Percentiles rank a stretch among this genome's conserved stretches.
Evolutionary conservation across 2,888 invertebrate genomes (phyloP).

Genomic region (Myopa tessellatipennis): DNA sequence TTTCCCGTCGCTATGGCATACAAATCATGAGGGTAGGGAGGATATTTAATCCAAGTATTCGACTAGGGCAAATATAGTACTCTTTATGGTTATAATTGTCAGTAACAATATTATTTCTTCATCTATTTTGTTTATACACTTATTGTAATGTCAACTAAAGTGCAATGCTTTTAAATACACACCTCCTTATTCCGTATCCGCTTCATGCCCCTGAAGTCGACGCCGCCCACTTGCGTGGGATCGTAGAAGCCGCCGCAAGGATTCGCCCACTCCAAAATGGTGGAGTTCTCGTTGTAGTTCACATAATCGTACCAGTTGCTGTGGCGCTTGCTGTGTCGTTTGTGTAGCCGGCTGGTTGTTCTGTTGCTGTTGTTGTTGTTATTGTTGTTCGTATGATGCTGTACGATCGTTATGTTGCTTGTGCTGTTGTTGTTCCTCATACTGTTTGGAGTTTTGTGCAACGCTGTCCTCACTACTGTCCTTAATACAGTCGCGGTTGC

Average conservation of each 20-base stretch:
- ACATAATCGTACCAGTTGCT: conserved; percentile 59
- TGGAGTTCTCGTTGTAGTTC: conserved; percentile 58
- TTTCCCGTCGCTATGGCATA: too few relatives aligned
- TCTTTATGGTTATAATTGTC: too few relatives aligned
- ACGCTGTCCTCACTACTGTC: conserved; percentile 10
- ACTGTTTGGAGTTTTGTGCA: conserved; percentile 19
- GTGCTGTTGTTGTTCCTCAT: conserved; percentile 14
- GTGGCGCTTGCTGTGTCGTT: conserved; percentile 62
- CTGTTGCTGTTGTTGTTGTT: conserved; percentile 30
- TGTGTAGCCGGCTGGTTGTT: conserved; percentile 50
- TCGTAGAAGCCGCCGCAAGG: conserved; percentile 60
- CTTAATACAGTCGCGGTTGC: conserved; percentile 18
- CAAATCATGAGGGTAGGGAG: too few relatives aligned
- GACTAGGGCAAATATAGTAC: too few relatives aligned
- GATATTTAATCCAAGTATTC: too few relatives aligned
- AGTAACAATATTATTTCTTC: not conserved
- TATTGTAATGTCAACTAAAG: too few relatives aligned
- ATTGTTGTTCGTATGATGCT: conserved; percentile 10
- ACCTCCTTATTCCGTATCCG: conserved; percentile 57
- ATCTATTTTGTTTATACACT: not conserved
- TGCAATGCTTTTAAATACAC: conserved; percentile 1
- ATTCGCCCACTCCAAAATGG: conserved; percentile 60
- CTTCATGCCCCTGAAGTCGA: conserved; percentile 43
- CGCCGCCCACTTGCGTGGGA: conserved; percentile 44
- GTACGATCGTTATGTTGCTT: conserved; percentile 12